Conservation (phyloP, 2,888 invertebrate genomes). For the Papilio gigon region DNA sequence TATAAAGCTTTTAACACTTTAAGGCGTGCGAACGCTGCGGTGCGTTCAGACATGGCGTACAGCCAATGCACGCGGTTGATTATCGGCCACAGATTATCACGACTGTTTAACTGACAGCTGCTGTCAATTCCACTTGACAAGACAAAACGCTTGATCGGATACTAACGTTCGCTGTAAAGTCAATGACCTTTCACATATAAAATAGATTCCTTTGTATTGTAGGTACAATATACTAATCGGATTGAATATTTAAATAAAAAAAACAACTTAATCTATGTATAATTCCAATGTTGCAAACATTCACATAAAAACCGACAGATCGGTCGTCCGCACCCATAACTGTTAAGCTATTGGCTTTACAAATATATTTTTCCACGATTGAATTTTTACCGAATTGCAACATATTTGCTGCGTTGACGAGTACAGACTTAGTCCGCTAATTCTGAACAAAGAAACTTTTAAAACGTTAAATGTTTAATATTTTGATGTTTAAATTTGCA, state of each 20-base stretch:
- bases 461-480: too few relatives aligned
- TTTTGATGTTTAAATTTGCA: too few relatives aligned
- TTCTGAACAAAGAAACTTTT: too few relatives aligned
- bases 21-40: neutral
- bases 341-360: too few relatives aligned
- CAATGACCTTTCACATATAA: slow-evolving; percentile 18
- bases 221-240: neutral
- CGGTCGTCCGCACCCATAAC: too few relatives aligned
- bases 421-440: too few relatives aligned
- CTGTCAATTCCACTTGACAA: slow-evolving; percentile 25
- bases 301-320: too few relatives aligned
- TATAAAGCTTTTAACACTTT: neutral
- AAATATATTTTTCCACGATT: too few relatives aligned
- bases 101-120: neutral
- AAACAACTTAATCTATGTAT: too few relatives aligned
- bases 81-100: slow-evolving; percentile 26
- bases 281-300: too few relatives aligned
- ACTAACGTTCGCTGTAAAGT: slow-evolving; percentile 13
- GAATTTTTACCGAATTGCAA: neutral
- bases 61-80: slow-evolving; percentile 23
- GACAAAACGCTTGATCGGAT: slow-evolving; percentile 15
- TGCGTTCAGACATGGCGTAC: slow-evolving; percentile 3
- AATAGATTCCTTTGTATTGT: slow-evolving; percentile 5
- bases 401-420: too few relatives aligned
- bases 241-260: neutral